Evolutionary conservation across 2,113 vertebrate species (phyloP).

Genomic region (Neofelis nebulosa): DNA sequence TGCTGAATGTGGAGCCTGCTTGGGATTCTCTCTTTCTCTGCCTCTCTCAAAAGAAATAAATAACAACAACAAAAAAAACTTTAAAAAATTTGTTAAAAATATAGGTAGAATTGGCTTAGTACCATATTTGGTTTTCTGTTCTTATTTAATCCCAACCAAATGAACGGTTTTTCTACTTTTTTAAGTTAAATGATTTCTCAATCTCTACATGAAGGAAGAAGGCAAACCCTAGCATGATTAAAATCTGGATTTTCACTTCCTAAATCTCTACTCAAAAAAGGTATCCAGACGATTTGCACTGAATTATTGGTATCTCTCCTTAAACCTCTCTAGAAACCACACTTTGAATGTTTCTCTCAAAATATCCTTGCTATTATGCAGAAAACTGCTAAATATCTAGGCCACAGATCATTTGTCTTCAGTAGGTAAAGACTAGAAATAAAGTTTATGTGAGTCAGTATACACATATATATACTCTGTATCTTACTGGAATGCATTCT

Average conservation of each 20-base stretch:
- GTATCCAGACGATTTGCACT: not conserved
- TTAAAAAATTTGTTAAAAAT: not conserved
- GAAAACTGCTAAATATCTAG: not conserved
- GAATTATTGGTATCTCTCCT: not conserved
- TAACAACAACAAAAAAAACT: no score
- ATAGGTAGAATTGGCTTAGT: not conserved
- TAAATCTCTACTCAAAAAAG: not conserved
- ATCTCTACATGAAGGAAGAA: not conserved
- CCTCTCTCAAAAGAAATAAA: no score
- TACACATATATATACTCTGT: not conserved
- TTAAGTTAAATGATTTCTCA: constrained; percentile 9
- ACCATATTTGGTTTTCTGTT: not conserved
- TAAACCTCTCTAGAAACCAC: not conserved
- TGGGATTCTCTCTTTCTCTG: no score
- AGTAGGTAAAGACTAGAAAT: not conserved
- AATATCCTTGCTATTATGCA: not conserved
- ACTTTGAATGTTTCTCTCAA: not conserved
- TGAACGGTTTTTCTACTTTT: not conserved
- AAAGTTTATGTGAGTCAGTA: not conserved
- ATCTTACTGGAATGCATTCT: not conserved
- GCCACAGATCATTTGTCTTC: not conserved
- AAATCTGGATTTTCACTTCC: not conserved
- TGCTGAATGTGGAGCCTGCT: no score
- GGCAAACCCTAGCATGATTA: not conserved
- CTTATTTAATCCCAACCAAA: not conserved